Evolutionary conservation across 2,797 vertebrate genomes (phyloP).

Genomic region (Saguinus oedipus): DNA sequence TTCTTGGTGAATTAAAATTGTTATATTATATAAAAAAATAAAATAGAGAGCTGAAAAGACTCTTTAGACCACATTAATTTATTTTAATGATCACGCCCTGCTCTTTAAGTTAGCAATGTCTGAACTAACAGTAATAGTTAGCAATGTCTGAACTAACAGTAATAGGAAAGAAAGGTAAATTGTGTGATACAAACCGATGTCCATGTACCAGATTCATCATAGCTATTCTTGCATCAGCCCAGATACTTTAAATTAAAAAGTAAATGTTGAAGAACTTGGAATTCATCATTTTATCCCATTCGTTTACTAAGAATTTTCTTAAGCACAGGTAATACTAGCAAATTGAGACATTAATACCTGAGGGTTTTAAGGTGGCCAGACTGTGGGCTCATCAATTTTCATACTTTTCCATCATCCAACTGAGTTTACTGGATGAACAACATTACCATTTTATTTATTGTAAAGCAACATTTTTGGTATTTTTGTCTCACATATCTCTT

Average conservation of each 20-base stretch:
- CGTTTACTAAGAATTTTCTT: background rate
- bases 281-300: background rate
- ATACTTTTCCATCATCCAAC: background rate
- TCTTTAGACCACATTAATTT: background rate
- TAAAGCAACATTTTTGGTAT: background rate
- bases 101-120: background rate
- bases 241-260: constrained; percentile 1
- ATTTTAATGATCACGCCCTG: background rate
- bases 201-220: background rate
- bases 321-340: background rate
- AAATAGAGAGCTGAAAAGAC: background rate
- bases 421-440: background rate
- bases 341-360: rapidly evolving
- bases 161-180: background rate
- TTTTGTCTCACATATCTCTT: background rate
- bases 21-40: background rate
- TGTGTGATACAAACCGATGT: background rate
- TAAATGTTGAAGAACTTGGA: background rate
- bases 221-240: background rate
- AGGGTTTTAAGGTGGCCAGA: background rate
- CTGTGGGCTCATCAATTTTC: background rate
- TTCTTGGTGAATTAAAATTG: background rate
- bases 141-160: background rate
- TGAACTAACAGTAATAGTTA: background rate
- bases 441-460: background rate